A percentile compares a stretch with the other conserved stretches of the same genome.
Evolutionary conservation across 35 echinoderm and acorn worm species (phyloP).

Genomic region (Apostichopus californicus): DNA sequence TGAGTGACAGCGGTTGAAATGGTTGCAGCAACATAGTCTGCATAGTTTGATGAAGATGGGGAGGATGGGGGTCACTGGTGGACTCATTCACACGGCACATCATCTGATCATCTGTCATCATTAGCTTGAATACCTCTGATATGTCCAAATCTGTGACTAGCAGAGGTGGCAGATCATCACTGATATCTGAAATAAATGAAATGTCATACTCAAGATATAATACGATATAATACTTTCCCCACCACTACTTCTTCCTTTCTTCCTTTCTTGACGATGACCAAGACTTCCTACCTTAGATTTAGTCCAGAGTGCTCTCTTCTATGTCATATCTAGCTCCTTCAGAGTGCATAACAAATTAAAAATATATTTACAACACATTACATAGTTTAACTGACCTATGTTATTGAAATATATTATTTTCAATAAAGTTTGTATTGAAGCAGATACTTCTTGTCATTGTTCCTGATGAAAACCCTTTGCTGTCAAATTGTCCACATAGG

Average conservation of each 20-base stretch:
- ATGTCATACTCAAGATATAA: background rate
- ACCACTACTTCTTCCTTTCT: too few species aligned
- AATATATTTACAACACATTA: too few species aligned
- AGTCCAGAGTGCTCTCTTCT: too few species aligned
- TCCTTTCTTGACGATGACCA: too few species aligned
- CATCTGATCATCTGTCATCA: constrained; percentile 14
- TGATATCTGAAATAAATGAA: background rate
- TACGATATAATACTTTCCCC: too few species aligned
- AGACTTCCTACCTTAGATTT: too few species aligned
- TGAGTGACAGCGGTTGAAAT: constrained; percentile 29
- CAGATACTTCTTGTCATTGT: constrained; percentile 18
- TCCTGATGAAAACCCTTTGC: constrained; percentile 23
- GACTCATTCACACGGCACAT: constrained; percentile 31
- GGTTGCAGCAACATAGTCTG: constrained; percentile 28
- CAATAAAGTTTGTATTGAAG: constrained; percentile 14
- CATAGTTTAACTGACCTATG: too few species aligned
- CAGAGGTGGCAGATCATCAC: constrained; percentile 16
- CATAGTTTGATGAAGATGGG: background rate
- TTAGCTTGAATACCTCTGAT: constrained; percentile 20
- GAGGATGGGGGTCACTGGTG: constrained; percentile 17
- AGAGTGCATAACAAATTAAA: too few species aligned
- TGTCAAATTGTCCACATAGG: constrained; percentile 16
- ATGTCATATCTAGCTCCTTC: too few species aligned
- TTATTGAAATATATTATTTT: constrained; percentile 16
- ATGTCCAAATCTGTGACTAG: constrained; percentile 17